Evolutionary conservation across 2,113 vertebrate species (phyloP).

Genomic region (Ivindomyrus marchei): DNA sequence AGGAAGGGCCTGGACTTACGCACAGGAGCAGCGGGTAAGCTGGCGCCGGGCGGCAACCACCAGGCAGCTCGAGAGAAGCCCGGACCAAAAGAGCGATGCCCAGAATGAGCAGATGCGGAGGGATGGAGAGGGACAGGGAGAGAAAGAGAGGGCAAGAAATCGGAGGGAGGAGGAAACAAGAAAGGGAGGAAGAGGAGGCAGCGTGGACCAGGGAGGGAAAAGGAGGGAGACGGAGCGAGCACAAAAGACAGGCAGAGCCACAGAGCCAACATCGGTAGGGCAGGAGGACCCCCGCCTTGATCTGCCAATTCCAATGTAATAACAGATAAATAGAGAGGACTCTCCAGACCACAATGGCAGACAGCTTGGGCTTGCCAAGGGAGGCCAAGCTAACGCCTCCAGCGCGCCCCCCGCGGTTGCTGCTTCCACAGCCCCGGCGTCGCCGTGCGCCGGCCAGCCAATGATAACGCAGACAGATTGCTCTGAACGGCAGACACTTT

Average conservation of each 20-base stretch:
- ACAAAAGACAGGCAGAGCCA: conserved; percentile 12
- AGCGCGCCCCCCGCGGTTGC: conserved; percentile 53
- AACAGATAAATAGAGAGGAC: conserved; percentile 64
- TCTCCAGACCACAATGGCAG: conserved; percentile 61
- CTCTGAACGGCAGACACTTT: conserved; percentile 73
- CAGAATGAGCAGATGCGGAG: not conserved
- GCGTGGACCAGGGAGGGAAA: not conserved
- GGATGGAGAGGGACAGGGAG: not conserved
- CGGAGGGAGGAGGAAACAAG: not conserved
- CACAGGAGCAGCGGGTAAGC: conserved; percentile 5
- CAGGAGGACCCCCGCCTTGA: conserved; percentile 55
- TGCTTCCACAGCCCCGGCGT: conserved; percentile 49
- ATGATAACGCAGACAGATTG: conserved; percentile 78
- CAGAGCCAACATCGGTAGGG: conserved; percentile 47
- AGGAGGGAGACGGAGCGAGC: not conserved
- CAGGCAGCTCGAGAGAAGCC: not conserved
- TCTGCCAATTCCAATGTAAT: conserved; percentile 63
- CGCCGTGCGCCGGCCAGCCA: conserved; percentile 46
- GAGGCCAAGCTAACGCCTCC: conserved; percentile 61
- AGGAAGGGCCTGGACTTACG: not conserved
- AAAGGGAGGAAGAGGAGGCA: not conserved
- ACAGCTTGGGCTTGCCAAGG: conserved; percentile 63
- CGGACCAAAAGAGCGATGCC: not conserved
- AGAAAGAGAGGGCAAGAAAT: not conserved
- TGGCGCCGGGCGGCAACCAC: conserved; percentile 17